phyloP scores from a whole-genome alignment of 2,888 invertebrate species.

The Chymomyza caudatula region DNA sequence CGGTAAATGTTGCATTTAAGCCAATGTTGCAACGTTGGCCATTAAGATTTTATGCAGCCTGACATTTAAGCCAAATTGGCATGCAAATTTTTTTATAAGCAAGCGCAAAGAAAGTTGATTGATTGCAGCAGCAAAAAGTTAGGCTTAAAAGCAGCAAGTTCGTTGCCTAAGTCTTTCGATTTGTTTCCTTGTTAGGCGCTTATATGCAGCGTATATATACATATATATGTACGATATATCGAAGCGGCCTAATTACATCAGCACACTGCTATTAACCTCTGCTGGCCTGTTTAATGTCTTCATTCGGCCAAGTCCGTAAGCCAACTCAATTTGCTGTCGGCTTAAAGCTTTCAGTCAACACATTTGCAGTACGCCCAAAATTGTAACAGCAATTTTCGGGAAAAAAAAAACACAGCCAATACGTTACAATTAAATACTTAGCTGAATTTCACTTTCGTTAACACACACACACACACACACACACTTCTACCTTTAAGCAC shows the following conservation, averaged over 20 bases:
- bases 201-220: neutral
- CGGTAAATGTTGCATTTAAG: neutral
- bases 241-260: conserved; percentile 17
- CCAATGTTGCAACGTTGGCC: neutral
- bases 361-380: neutral
- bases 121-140: neutral
- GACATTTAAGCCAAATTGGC: conserved; percentile 54
- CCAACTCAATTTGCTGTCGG: neutral
- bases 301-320: conserved; percentile 13
- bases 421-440: conserved; percentile 28
- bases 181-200: neutral
- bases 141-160: conserved; percentile 19
- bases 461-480: neutral
- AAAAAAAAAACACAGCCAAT: neutral
- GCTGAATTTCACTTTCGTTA: conserved; percentile 36
- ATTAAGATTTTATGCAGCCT: neutral
- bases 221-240: neutral
- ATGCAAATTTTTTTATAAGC: conserved; percentile 56
- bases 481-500: neutral
- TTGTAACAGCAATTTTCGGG: too few species aligned
- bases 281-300: conserved; percentile 44
- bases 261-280: conserved; percentile 37
- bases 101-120: neutral
- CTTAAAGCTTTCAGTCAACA: conserved; percentile 27
- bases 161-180: conserved; percentile 34